Percentiles rank a stretch among this genome's conserved stretches.
These are phyloP conservation scores for Oreamnos americanus DNA, from an alignment of 2,113 vertebrate species.

Conservation along the genomic window DNA sequence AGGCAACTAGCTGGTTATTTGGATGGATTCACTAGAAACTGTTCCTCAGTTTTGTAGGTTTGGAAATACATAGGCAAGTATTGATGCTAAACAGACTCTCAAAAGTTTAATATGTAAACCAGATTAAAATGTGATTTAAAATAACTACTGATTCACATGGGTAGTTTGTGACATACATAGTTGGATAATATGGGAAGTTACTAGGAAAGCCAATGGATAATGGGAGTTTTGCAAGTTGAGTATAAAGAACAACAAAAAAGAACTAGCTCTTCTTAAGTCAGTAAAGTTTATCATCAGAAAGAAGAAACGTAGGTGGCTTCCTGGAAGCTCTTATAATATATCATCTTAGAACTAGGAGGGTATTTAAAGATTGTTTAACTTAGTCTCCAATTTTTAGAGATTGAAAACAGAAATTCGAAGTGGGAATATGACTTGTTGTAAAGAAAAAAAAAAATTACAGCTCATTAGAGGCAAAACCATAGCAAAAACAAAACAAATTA, in stretches of 20 bases:
- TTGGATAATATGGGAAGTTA: not conserved
- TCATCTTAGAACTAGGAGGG: not conserved
- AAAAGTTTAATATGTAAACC: not conserved
- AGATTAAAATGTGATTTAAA: not conserved
- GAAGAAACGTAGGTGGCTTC: not conserved
- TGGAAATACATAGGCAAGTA: not conserved
- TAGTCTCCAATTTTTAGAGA: not conserved
- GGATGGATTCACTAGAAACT: not conserved
- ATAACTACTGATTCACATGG: not conserved
- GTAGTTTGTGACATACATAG: not conserved
- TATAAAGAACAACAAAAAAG: not conserved
- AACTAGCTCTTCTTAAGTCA: not conserved
- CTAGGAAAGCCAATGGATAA: not conserved
- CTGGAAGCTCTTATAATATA: not conserved
- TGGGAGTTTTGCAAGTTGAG: not conserved
- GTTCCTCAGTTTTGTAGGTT: not conserved
- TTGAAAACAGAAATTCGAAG: not conserved
- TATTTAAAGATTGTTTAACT: not conserved
- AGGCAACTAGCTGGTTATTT: not conserved
- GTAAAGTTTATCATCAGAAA: not conserved
- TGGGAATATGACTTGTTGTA: not conserved
- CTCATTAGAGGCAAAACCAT: not conserved
- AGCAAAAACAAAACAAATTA: not conserved
- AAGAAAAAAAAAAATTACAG: not conserved
- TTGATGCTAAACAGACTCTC: not conserved